Base-by-base conservation (phyloP, 1,140 invertebrate species). In the Drosophila asahinai region DNA sequence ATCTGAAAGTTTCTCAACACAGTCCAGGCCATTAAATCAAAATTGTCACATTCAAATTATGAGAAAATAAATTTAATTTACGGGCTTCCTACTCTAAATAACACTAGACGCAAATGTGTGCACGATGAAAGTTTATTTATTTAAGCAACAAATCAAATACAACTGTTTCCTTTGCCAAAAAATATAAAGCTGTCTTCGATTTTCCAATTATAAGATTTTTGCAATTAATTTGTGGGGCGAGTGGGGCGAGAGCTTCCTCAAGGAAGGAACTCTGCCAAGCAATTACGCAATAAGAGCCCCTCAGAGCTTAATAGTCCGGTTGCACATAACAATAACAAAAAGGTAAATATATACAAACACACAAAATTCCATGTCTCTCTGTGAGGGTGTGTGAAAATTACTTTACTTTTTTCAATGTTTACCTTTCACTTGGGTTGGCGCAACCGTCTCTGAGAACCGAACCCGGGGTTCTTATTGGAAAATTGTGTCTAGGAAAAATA, bases 401-500 rank as follows among this genome's bases (percentile, higher is more conserved):
- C 67, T 72, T 52, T 48, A 59, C 45, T 67, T 77, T 68, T 70
- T 78, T 77, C 40, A 40, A 48, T 68, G 42, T 72, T 79, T 79
- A 79, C 76, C 52, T 79, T 79, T 54, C 63, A 77, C 75, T 78
- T 62, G 57, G 42, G 15, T 9, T n/a, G 49, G 40, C 40, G 15
- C 40, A 12, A 48, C 9, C 43, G 36, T 45, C 49, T 55, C 57
- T 57, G 51, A 51, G 27, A 30, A 30, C 27, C 27, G 33, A 33
- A 36, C 33, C 22, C 64, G 62, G 30, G 66, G 61, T 60, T 77
- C 72, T 71, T 89, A 78, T 82, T 86, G 75, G 49, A 86, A 57
- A 86, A 63, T 81, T 77, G 84, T 89, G 84, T 89, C 83, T 89
- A 87, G 77, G 73, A 87, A 87, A 74, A 84, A 87, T 90, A 89